Evolutionary conservation across 2,113 vertebrate species (phyloP).

Genomic region (Phyllostomus discolor): DNA sequence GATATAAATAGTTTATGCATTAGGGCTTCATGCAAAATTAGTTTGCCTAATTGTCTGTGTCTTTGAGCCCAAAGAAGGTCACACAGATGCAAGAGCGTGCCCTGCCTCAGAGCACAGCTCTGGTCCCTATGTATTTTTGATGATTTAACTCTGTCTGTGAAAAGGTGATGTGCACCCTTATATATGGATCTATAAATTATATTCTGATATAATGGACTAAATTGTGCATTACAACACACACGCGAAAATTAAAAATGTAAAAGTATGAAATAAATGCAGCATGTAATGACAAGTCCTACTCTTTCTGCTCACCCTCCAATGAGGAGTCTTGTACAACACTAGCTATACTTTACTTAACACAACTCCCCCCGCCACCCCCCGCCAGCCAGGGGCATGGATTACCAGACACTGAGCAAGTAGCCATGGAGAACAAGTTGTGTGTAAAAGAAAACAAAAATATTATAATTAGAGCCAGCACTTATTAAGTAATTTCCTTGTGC

Average conservation of each 20-base stretch:
- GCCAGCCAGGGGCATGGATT: background rate
- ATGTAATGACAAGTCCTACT: background rate
- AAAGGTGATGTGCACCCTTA: background rate
- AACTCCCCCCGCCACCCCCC: background rate
- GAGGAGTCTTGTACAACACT: background rate
- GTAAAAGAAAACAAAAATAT: background rate
- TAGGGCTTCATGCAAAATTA: slow-evolving; percentile 48
- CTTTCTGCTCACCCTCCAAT: background rate
- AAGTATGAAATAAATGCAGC: background rate
- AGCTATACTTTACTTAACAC: background rate
- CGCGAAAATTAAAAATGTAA: background rate
- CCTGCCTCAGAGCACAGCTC: background rate
- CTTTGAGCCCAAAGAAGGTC: slow-evolving; percentile 48
- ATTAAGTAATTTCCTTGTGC: background rate
- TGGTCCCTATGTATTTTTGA: background rate
- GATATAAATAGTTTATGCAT: slow-evolving; percentile 44
- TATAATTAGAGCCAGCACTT: background rate
- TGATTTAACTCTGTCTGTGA: background rate
- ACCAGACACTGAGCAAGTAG: background rate
- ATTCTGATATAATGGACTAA: background rate
- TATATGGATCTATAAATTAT: background rate
- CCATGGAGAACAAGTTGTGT: background rate
- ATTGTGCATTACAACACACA: background rate
- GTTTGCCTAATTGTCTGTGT: slow-evolving; percentile 41
- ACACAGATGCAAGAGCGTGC: background rate